Evolutionary conservation across 2,113 vertebrate species (phyloP), one percentile per base, ranked within the genome.

Genomic region (Orycteropus afer): DNA sequence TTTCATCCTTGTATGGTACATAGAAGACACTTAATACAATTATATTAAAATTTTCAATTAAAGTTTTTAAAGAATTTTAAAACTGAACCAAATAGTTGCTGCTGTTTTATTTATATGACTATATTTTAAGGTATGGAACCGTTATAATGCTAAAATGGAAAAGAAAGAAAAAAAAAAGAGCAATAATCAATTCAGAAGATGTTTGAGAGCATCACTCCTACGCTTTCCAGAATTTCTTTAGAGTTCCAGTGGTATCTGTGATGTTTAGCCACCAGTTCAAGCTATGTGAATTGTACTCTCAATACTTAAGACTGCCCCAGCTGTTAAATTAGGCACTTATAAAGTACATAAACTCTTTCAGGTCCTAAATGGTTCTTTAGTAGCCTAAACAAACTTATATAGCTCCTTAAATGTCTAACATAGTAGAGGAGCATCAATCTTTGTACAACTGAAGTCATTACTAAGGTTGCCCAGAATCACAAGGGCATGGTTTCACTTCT

Each of bases 281-380:
- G 78, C 88, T 88, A 49, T 10, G 23, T 22, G 77, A 65, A 80
- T 55, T 77, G 74, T 90, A 25, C 14, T 96, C 77, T 59, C 53
- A n/a, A 12, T 15, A 40, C 82, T 74, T 51, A 45, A 78, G 78
- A 76, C 94, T 92, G 74, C 25, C 40, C 82, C 34, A 20, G 51
- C 81, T 87, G 79, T 57, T 85, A 73, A 86, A 88, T 51, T 0
- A 45, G 57, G 86, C 51, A 92, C 7, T 18, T 49, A 42, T 47
- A 82, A 96, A 92, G 93, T n/a, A 11, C 40, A 87, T 53, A 57
- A 78, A 86, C 23, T 83, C 95, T 79, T 76, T 69, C 53, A 86
- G 53, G 49, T 63, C 29, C 83, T 93, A 74, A 86, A 65, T 53
- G 32, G 77, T 63, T 90, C 57, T 79, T 57, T 57, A 20, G 49